Conservation (phyloP, 53 echinoderm and acorn worm genomes). For the Apostichopus leukothele region DNA sequence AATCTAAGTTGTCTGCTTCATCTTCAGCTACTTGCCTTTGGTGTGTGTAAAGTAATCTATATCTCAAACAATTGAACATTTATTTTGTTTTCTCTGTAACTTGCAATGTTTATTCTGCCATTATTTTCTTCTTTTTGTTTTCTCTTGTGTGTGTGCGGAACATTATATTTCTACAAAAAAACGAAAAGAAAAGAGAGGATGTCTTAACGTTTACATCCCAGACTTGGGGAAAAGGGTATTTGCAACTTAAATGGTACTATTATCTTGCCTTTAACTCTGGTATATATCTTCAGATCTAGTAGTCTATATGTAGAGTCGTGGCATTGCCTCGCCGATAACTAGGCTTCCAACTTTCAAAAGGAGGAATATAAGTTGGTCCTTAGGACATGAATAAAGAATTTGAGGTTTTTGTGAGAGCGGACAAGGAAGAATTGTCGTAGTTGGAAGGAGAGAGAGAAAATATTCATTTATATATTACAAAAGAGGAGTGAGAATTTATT, state of each 20-base stretch:
- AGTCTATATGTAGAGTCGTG: constrained; percentile 26
- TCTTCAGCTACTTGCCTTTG: not conserved
- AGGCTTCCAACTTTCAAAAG: constrained; percentile 41
- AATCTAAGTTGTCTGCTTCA: not conserved
- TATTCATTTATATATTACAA: constrained; percentile 27
- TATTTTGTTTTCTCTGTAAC: not conserved
- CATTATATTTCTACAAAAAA: not conserved
- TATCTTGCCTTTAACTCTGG: constrained; percentile 40
- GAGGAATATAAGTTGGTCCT: not conserved
- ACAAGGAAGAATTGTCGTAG: not conserved
- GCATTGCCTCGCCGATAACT: constrained; percentile 43
- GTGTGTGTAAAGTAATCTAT: constrained; percentile 18
- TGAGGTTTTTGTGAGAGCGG: not conserved
- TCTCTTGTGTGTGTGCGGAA: not conserved
- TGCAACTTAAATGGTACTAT: constrained; percentile 13
- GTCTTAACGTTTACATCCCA: not conserved
- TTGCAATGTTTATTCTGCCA: not conserved
- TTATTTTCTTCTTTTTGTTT: not conserved
- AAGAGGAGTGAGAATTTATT: constrained; percentile 21
- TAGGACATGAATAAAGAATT: constrained; percentile 3
- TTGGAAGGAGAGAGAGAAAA: not conserved
- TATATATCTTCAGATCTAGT: constrained; percentile 37
- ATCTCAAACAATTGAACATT: not conserved
- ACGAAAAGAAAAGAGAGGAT: not conserved
- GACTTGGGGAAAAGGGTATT: constrained; percentile 2